Percentiles rank a stretch among this genome's conserved stretches.
These are phyloP conservation scores for Lycocorax pyrrhopterus DNA, from an alignment of 2,113 vertebrate species.

Conservation along the genomic window DNA sequence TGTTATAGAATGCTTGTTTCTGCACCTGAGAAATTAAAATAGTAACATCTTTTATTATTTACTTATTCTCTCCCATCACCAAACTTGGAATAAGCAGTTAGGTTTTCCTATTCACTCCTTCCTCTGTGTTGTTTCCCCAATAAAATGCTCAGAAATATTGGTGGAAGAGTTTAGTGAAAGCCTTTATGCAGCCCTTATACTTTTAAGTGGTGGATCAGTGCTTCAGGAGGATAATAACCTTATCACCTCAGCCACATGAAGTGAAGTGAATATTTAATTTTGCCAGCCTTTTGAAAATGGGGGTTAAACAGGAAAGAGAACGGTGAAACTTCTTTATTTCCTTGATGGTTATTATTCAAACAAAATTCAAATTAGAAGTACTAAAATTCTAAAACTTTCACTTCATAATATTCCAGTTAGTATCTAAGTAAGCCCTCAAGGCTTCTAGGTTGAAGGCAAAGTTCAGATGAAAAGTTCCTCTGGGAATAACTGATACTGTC, in stretches of 20 bases:
- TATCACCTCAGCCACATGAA: not conserved
- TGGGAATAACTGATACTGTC: not conserved
- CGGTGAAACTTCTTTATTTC: not conserved
- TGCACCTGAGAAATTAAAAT: not conserved
- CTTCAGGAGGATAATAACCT: not conserved
- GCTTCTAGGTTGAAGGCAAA: conserved; percentile 27
- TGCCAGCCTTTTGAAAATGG: not conserved
- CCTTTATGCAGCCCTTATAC: not conserved
- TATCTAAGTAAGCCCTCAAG: conserved; percentile 12
- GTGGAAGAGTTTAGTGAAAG: not conserved
- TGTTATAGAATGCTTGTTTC: not conserved
- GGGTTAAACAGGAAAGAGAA: not conserved
- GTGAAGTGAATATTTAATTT: not conserved
- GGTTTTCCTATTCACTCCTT: not conserved
- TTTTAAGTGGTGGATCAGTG: not conserved
- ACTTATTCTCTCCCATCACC: not conserved
- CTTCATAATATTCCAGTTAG: not conserved
- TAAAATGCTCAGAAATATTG: not conserved
- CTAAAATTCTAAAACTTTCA: not conserved
- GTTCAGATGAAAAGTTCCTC: not conserved
- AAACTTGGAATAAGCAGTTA: not conserved
- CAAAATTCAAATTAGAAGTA: not conserved
- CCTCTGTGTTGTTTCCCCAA: not conserved
- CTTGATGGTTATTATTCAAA: not conserved
- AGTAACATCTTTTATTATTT: not conserved